Evolutionary conservation across 2,113 vertebrate species (phyloP).

Genomic region (Microcebus jonahi): DNA sequence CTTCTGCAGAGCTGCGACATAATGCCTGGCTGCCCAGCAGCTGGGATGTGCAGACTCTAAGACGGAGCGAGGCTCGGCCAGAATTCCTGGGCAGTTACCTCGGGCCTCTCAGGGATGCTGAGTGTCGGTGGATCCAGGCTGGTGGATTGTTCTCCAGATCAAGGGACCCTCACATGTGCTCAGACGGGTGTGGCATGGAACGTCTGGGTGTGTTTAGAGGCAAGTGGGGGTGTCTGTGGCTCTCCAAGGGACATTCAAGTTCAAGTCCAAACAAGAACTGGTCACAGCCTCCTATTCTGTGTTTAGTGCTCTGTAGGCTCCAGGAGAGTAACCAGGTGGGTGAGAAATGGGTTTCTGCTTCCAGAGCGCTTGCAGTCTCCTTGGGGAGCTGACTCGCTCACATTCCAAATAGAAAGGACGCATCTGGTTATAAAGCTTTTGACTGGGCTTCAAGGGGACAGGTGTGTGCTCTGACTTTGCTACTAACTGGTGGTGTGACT

Average conservation of each 20-base stretch:
- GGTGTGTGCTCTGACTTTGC: not conserved
- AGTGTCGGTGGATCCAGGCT: no score
- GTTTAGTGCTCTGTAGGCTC: not conserved
- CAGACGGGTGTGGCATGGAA: not conserved
- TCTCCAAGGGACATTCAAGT: no score
- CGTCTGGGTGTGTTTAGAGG: not conserved
- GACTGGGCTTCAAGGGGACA: not conserved
- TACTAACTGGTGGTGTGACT: not conserved
- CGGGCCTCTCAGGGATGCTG: not conserved
- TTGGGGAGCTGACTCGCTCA: not conserved
- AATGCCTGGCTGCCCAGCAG: constrained; percentile 68
- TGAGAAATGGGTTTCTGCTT: not conserved
- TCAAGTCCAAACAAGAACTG: not conserved
- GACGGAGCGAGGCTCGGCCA: not conserved
- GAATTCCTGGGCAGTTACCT: not conserved
- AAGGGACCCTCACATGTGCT: not conserved
- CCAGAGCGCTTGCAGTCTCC: not conserved
- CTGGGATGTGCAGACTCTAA: constrained; percentile 29
- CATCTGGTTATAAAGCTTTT: not conserved
- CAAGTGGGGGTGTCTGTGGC: not conserved
- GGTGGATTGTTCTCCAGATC: not conserved
- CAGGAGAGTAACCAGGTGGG: not conserved
- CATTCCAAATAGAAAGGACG: not conserved
- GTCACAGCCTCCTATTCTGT: not conserved
- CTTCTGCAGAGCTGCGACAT: constrained; percentile 77